Evolutionary conservation across 2,888 invertebrate species (phyloP).

Genomic region (Sesia bembeciformis): DNA sequence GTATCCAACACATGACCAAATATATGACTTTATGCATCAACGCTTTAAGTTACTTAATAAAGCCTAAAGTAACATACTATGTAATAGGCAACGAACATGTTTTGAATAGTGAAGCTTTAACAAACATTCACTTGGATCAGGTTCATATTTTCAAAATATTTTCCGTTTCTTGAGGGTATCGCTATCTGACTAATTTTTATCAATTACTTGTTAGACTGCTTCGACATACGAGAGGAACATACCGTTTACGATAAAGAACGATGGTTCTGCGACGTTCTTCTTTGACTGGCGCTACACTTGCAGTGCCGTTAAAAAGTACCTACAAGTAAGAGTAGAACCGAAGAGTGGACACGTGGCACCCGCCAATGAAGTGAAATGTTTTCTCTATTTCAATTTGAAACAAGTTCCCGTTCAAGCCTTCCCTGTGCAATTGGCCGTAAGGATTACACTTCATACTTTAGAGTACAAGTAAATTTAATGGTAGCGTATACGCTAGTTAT

Average conservation of each 20-base stretch:
- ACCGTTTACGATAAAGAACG: constrained; percentile 51
- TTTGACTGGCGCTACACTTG: constrained; percentile 52
- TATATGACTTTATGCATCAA: constrained; percentile 66
- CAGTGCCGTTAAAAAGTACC: constrained; percentile 45
- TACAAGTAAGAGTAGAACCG: constrained; percentile 48
- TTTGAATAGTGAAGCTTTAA: constrained; percentile 41
- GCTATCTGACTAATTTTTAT: background rate
- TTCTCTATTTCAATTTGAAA: constrained; percentile 43
- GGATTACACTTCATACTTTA: constrained; percentile 6
- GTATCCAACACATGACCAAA: constrained; percentile 63
- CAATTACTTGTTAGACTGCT: constrained; percentile 35
- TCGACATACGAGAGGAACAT: constrained; percentile 57
- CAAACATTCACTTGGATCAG: constrained; percentile 61
- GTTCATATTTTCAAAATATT: constrained; percentile 17
- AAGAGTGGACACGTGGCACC: constrained; percentile 47
- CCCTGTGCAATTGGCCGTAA: constrained; percentile 46
- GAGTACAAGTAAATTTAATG: too few relatives aligned
- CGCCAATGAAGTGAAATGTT: constrained; percentile 40
- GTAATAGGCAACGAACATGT: constrained; percentile 50
- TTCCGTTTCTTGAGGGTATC: too few relatives aligned
- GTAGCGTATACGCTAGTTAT: too few relatives aligned
- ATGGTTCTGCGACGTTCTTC: constrained; percentile 59
- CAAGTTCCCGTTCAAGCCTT: constrained; percentile 54
- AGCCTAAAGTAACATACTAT: constrained; percentile 63
- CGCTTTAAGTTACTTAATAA: constrained; percentile 66